Conservation (phyloP, 2,113 vertebrate species). For the Etia nguti region DNA sequence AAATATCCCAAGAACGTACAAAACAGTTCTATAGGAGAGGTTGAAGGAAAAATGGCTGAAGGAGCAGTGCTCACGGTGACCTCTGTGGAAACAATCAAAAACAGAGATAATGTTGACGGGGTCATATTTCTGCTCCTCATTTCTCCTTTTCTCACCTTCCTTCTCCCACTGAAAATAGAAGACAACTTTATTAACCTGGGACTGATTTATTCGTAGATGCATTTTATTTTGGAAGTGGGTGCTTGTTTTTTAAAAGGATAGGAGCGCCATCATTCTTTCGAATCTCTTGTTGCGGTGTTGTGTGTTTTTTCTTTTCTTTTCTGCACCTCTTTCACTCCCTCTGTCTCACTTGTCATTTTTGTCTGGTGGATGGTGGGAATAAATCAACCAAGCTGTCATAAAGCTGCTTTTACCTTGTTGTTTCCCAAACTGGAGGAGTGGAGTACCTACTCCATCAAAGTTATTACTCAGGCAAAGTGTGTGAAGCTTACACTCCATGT, state of each 20-base stretch:
- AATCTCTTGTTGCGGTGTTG: conserved; percentile 24
- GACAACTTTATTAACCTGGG: conserved; percentile 65
- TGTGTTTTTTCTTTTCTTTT: neutral
- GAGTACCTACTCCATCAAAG: conserved; percentile 34
- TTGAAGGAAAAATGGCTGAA: neutral
- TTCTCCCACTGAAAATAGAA: conserved; percentile 20
- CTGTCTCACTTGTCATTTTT: neutral
- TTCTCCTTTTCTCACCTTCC: conserved; percentile 18
- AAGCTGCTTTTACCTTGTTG: conserved; percentile 31
- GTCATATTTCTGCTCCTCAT: conserved; percentile 44
- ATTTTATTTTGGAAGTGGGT: conserved; percentile 53
- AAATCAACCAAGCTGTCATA: conserved; percentile 33
- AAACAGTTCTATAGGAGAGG: neutral
- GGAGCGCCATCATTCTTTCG: conserved; percentile 46
- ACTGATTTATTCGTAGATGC: conserved; percentile 57
- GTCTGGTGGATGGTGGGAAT: conserved; percentile 3
- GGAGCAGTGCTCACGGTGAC: conserved; percentile 20
- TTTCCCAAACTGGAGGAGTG: conserved; percentile 14
- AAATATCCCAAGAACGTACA: neutral
- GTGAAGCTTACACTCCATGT: conserved; percentile 13
- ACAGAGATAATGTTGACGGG: conserved; percentile 52
- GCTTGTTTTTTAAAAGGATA: conserved; percentile 54
- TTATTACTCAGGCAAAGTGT: neutral
- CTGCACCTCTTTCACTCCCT: neutral
- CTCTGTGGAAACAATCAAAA: conserved; percentile 41